phyloP scores from a whole-genome alignment of 2,888 invertebrate species.

The Morpho achilles region DNA sequence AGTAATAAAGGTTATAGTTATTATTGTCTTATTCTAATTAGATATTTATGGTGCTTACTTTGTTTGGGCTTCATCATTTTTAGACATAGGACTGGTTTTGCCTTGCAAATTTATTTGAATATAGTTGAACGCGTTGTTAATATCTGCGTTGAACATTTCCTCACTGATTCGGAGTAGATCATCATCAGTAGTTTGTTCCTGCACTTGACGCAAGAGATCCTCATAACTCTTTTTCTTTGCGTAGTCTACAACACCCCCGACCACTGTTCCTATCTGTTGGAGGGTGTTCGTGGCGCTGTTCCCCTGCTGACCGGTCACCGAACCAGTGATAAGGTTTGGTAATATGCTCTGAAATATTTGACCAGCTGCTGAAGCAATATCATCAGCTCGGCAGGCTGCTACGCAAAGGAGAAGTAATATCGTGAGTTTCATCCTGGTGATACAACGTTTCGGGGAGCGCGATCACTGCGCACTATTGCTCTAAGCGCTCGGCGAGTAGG shows the following conservation, averaged over 20 bases:
- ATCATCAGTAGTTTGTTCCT: conserved; percentile 80
- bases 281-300: conserved; percentile 64
- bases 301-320: conserved; percentile 59
- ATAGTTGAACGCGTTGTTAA: conserved; percentile 85
- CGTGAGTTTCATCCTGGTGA: conserved; percentile 54
- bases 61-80: conserved; percentile 84
- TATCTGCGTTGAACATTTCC: conserved; percentile 84
- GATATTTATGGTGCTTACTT: conserved; percentile 46
- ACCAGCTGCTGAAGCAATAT: conserved; percentile 62
- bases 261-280: conserved; percentile 66
- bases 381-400: conserved; percentile 54
- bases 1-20: background rate
- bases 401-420: conserved; percentile 48
- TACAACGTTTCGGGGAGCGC: conserved; percentile 55
- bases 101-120: conserved; percentile 87
- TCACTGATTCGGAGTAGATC: conserved; percentile 85
- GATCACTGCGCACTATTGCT: conserved; percentile 69
- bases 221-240: conserved; percentile 72
- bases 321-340: conserved; percentile 61
- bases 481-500: conserved; percentile 43
- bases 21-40: conserved; percentile 2
- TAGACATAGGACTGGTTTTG: conserved; percentile 83
- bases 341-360: conserved; percentile 70
- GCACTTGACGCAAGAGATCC: conserved; percentile 60
- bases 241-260: conserved; percentile 71